Evolutionary conservation across 1,140 invertebrate genomes (phyloP).

Genomic region (Euwallacea fornicatus): DNA sequence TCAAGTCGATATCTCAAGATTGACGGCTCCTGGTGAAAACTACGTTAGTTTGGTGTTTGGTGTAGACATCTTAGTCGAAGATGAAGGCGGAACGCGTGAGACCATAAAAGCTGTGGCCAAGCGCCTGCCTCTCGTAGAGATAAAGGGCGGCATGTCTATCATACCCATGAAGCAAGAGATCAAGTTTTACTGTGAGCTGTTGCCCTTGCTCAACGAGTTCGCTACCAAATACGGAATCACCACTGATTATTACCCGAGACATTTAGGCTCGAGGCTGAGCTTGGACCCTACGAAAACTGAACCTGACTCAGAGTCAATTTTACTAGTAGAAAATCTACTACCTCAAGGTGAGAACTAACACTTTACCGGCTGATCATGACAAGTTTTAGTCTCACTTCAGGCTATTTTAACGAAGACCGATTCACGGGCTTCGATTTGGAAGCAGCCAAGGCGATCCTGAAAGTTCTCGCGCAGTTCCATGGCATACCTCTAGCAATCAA

Average conservation of each 20-base stretch:
- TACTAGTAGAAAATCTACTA: background rate
- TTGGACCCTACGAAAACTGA: background rate
- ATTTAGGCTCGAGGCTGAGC: conserved; percentile 1
- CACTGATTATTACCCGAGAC: background rate
- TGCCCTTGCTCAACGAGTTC: background rate
- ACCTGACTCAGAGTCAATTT: background rate
- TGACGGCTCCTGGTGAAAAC: conserved; percentile 5
- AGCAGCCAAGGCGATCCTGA: conserved; percentile 55
- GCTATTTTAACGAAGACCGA: conserved; percentile 57
- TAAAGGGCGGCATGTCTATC: background rate
- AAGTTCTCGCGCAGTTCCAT: conserved; percentile 60
- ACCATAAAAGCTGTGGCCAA: conserved; percentile 5
- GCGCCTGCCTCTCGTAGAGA: background rate
- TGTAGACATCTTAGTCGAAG: background rate
- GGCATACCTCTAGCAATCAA: conserved; percentile 60
- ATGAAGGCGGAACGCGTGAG: background rate
- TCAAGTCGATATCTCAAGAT: background rate
- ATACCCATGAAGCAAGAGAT: background rate
- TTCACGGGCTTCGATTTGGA: conserved; percentile 56
- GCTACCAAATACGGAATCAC: background rate
- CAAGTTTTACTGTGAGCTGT: background rate
- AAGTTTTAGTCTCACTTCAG: conserved; percentile 31
- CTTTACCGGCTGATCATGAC: background rate
- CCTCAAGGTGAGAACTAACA: background rate
- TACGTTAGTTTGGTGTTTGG: conserved; percentile 4